Base-by-base conservation (phyloP, 2,797 vertebrate genomes). In the Leuciscus waleckii region DNA sequence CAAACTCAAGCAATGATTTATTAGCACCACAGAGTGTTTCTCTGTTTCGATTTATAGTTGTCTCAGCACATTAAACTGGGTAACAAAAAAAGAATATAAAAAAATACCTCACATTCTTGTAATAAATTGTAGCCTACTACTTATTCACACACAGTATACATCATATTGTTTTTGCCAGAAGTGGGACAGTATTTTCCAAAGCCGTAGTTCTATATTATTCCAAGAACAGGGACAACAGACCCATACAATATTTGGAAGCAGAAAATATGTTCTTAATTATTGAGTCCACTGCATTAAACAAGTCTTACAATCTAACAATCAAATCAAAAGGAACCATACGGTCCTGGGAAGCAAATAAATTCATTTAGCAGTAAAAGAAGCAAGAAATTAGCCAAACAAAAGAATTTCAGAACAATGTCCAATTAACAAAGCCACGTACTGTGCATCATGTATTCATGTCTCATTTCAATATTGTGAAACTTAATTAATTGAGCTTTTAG, bases 401-500 rank as follows among this genome's bases (percentile, higher is more conserved):
- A 61, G 75, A 85, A 79, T 65, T 63, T 63, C 54, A 35, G 16
- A 85, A 85, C 76, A 79, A 79, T 85, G 67, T 73, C 32, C 39
- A 79, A 65, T 85, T 79, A 63, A 78, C 83, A 79, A 79, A 85
- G 76, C 83, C 54, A 79, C 76, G 73, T 63, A 73, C 51, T 73
- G 26, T 14, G 29, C 41, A 43, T 85, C 76, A 39, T 49, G 76
- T 49, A 78, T 79, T 85, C 54, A 63, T 19, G 14, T 85, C 39
- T 78, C 51, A 78, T 78, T 79, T 79, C 54, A 79, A 79, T 85
- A 85, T 79, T 54, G 41, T 29, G 14, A 63, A 65, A 65, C 68
- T 63, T 85, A 63, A 85, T 79, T 85, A 79, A 68, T 39, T 79
- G 41, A 85, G 68, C 68, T 85, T 73, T 85, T 85, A 85, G 83